Percentiles rank a stretch among this genome's conserved stretches.
Conservation (phyloP, 2,888 invertebrate genomes). For the Sinohyriopsis cumingii region DNA sequence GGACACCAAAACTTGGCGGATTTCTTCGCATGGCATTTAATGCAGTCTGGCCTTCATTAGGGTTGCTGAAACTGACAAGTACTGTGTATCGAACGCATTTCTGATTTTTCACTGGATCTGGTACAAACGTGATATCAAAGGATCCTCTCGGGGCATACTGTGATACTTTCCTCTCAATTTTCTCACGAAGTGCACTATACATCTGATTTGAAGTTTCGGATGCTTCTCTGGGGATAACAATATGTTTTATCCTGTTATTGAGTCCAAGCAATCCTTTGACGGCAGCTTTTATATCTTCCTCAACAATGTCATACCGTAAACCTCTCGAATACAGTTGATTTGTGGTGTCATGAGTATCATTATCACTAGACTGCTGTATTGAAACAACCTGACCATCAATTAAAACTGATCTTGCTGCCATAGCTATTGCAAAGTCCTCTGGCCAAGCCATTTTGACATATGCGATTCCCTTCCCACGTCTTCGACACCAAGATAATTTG, state of each 20-base stretch:
- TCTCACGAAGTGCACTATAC: not conserved
- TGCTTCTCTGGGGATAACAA: constrained; percentile 27
- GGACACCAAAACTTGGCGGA: constrained; percentile 2
- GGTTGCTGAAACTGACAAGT: too few relatives aligned
- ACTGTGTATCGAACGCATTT: too few relatives aligned
- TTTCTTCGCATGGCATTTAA: constrained; percentile 12
- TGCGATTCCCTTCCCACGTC: constrained; percentile 46
- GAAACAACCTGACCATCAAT: not conserved
- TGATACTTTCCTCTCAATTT: constrained; percentile 4
- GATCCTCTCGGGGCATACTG: constrained; percentile 4
- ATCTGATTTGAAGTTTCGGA: constrained; percentile 1
- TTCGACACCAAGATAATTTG: constrained; percentile 47
- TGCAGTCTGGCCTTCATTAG: too few relatives aligned
- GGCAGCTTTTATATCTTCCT: constrained; percentile 29
- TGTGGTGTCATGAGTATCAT: not conserved
- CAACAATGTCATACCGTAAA: constrained; percentile 21
- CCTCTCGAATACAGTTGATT: constrained; percentile 14
- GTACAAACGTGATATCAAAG: not conserved
- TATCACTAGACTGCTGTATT: not conserved
- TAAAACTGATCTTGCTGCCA: not conserved
- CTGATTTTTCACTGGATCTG: constrained; percentile 3
- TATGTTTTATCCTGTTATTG: constrained; percentile 10
- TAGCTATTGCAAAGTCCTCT: constrained; percentile 20
- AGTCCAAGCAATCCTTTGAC: constrained; percentile 13
- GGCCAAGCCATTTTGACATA: constrained; percentile 37